Evolutionary conservation across 2,113 vertebrate species (phyloP), one percentile per base, ranked within the genome.

Genomic region (Australoheros scitulus): DNA sequence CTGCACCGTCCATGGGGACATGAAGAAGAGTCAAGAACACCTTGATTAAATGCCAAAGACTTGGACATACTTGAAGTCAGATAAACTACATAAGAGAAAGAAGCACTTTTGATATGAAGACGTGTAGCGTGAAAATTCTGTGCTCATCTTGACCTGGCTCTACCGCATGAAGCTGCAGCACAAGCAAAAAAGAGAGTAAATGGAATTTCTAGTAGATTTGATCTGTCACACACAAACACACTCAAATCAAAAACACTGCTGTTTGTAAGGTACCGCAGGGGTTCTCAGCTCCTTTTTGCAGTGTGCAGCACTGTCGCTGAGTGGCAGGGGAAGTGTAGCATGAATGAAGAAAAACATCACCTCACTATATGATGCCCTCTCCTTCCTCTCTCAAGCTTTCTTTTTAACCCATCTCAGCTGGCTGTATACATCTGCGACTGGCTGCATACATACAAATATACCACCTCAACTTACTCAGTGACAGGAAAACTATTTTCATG

Each of bases 1-100:
- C 24, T 59, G 29, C 5, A 87, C 57, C 60, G n/a, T n/a, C 3
- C 4, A 7, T 65, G 58, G 64, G 41, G 64, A 68, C 43, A 26
- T 50, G 3, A 7, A 41, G 26, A 50, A 34, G 61, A 68, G 61
- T 84, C 85, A 77, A 70, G 60, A 29, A 29, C 29, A 60, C 20
- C n/a, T 22, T 14, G 43, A 77, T 57, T 55, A 65, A 75, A 79
- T 10, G 38, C 43, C 36, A 77, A 82, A 63, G 59, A 57, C 36
- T 72, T 36, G 29, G 72, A 76, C 55, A 83, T 65, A 70, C 76
- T 77, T 58, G n/a, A 81, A 83, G 60, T 74, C 50, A 56, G 81
- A 78, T 24, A 47, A 15, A 76, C 24, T 34, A 26, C 68, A 36
- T 34, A 50, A 85, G 15, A 58, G 64, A 59, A 80, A 56, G 3